Evolutionary conservation across 2,888 invertebrate species (phyloP), one percentile per base, ranked within the genome.

Genomic region (Barypeithes pellucidus): DNA sequence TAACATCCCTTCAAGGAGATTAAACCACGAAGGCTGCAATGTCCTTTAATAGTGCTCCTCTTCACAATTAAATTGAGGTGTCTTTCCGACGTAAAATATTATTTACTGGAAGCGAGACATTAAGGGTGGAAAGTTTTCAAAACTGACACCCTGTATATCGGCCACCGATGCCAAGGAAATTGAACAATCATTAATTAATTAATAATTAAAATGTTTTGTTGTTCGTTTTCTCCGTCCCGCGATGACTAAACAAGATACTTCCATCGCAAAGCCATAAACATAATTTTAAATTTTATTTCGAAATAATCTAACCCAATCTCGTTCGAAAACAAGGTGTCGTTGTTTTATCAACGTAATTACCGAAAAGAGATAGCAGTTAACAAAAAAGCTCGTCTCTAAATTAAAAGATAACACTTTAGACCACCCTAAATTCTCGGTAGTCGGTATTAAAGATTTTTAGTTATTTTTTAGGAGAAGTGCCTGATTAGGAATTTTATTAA

Each of bases 261-360:
- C 33, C n/a, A 33, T 22, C 16, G 33, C 14, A 33, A 33, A 54
- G 14, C 29, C 14, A 54, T 54, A 54, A 54, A 29, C 54, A 54
- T 54, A 11, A 67, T 33, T 67, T 67, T n/a, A 59, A 59, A 45
- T 57, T 67, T 67, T 67, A 67, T 41, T 43, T 45, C 2, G 1
- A 61, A 50, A 52, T 68, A 39, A 68, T 68, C 68, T 67, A 57
- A 67, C 59, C 57, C 43, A 41, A 29, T 33, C 4, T 67, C 50
- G 11, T 61, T 60, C 8, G 20, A n/a, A 52, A 68, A 68, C 68
- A 61, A 68, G 61, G 61, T 68, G 68, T 68, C 61, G 50, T 68
- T 50, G 67, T 68, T 68, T 68, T 68, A 68, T 68, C 68, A 61
- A 50, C 52, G 39, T 61, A 68, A 68, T 68, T 68, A 68, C 36